phyloP scores from a whole-genome alignment of 2,888 invertebrate species.

The Morinoia aosen region DNA sequence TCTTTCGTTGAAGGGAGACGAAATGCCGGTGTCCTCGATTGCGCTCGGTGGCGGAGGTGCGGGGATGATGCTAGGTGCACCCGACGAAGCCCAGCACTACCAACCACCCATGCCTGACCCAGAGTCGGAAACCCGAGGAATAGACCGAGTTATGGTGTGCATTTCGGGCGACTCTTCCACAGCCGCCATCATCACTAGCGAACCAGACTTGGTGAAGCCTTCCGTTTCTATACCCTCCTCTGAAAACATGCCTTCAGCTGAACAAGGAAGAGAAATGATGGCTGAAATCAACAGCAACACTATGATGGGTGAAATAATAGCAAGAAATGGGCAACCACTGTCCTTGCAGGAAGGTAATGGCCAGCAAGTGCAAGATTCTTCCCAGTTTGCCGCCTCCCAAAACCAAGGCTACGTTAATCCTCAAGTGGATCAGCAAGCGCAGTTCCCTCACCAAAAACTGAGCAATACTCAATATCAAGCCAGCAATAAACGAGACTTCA shows the following conservation, averaged over 20 bases:
- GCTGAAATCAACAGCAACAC: background rate
- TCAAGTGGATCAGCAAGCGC: slow-evolving; percentile 19
- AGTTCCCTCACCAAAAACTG: slow-evolving; percentile 8
- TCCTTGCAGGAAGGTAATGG: background rate
- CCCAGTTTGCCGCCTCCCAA: background rate
- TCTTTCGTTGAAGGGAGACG: slow-evolving; percentile 33
- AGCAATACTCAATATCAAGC: background rate
- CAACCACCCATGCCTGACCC: background rate
- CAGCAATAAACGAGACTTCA: background rate
- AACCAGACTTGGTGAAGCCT: slow-evolving; percentile 45
- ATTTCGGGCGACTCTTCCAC: slow-evolving; percentile 31
- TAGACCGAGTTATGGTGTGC: slow-evolving; percentile 13
- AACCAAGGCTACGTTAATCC: slow-evolving; percentile 1
- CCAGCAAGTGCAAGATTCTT: slow-evolving; percentile 5
- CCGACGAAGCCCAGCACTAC: slow-evolving; percentile 13
- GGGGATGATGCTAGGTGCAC: background rate
- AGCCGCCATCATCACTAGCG: slow-evolving; percentile 20
- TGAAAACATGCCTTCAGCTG: background rate
- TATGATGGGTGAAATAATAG: background rate
- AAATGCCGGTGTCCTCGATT: slow-evolving; percentile 34
- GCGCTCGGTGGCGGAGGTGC: background rate
- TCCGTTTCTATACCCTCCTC: background rate
- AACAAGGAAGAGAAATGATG: slow-evolving; percentile 8
- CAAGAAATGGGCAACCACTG: background rate
- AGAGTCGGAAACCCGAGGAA: background rate